These are phyloP conservation scores for Dromococcyx pavoninus DNA, from an alignment of 2,797 vertebrate species.

Conservation along the genomic window DNA sequence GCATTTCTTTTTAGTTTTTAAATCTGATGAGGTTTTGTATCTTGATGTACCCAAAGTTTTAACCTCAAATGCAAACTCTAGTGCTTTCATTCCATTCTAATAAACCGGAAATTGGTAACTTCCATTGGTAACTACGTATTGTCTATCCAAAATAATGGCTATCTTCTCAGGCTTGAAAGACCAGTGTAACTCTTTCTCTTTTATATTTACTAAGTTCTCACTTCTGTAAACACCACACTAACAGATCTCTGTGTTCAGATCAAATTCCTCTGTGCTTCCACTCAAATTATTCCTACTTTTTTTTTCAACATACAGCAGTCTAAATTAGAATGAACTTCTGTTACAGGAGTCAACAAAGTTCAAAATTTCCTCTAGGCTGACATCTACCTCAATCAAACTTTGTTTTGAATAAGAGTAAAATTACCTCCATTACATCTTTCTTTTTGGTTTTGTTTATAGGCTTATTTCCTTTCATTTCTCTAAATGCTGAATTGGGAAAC, in stretches of 20 bases:
- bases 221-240: not conserved
- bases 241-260: not conserved
- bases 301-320: not conserved
- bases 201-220: not conserved
- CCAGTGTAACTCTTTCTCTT: not conserved
- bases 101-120: not conserved
- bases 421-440: not conserved
- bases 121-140: rapidly evolving
- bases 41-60: not conserved
- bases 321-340: not conserved
- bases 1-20: not conserved
- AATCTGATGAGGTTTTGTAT: not conserved
- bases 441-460: not conserved
- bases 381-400: not conserved
- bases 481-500: not conserved
- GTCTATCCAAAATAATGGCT: not conserved
- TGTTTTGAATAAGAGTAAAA: not conserved
- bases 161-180: not conserved
- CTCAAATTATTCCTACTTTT: not conserved
- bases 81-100: not conserved
- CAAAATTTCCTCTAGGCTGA: not conserved
- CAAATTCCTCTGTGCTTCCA: too few species aligned
- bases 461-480: not conserved
- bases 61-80: not conserved
- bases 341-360: not conserved